A percentile compares a stretch with the other conserved stretches of the same genome.
Evolutionary conservation across 2,797 vertebrate genomes (phyloP).

Genomic region (Pipistrellus pygmaeus): DNA sequence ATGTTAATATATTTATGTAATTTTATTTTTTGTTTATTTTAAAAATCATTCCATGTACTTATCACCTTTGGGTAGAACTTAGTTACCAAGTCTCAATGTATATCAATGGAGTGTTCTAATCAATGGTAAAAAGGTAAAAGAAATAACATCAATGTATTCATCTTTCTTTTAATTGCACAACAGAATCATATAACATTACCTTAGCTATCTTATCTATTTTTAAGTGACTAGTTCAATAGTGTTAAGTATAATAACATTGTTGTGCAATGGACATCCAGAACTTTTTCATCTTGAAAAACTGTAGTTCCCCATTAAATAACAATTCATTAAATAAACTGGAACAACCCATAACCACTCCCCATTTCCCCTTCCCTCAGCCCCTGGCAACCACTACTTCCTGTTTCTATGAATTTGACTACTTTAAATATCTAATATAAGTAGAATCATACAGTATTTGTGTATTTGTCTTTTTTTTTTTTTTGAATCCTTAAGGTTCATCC

Average conservation of each 20-base stretch:
- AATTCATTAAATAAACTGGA: background rate
- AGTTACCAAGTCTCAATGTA: background rate
- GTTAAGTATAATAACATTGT: background rate
- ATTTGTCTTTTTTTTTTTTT: background rate
- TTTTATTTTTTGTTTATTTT: conserved; percentile 4
- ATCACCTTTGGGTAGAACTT: background rate
- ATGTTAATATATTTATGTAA: conserved; percentile 6
- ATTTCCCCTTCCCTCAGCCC: background rate
- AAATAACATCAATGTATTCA: background rate
- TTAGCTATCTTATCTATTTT: background rate
- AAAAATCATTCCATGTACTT: background rate
- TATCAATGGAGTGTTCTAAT: background rate
- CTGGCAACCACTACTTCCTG: background rate
- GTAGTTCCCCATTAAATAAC: background rate
- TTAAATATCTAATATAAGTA: background rate
- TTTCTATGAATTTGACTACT: background rate
- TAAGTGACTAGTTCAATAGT: background rate
- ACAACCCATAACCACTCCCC: background rate
- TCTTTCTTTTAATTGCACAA: background rate
- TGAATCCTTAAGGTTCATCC: background rate
- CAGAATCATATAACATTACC: background rate
- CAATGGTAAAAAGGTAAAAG: conserved; percentile 32
- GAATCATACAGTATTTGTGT: background rate
- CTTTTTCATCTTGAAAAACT: background rate
- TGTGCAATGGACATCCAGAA: background rate